phyloP scores from a whole-genome alignment of 2,797 vertebrate genomes.

The Tympanoctomys barrerae region DNA sequence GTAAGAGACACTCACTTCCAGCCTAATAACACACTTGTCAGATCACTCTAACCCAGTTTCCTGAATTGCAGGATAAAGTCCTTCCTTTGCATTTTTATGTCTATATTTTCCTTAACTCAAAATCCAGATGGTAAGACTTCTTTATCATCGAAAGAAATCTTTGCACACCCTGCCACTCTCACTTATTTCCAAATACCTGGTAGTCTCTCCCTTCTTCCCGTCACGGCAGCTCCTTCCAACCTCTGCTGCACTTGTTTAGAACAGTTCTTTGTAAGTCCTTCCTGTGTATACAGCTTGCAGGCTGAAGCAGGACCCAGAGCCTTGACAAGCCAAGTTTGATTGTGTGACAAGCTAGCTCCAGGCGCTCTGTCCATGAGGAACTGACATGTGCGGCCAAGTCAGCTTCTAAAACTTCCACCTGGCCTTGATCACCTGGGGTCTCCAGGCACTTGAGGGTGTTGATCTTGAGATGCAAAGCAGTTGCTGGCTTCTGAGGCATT shows the following conservation, averaged over 20 bases:
- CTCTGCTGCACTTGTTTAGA: background rate
- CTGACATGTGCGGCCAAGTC: background rate
- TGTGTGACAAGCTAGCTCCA: background rate
- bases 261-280: background rate
- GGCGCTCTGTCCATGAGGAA: background rate
- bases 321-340: background rate
- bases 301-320: background rate
- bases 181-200: background rate
- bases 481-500: background rate
- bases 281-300: background rate
- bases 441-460: constrained; percentile 41
- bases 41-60: background rate
- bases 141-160: background rate
- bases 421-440: constrained; percentile 28
- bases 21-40: background rate
- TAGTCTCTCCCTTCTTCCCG: background rate
- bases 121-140: background rate
- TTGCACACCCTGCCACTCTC: rapidly evolving
- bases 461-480: constrained; percentile 58
- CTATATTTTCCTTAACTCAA: background rate
- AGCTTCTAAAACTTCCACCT: constrained; percentile 49
- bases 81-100: background rate
- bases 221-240: background rate
- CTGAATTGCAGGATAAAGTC: background rate
- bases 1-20: background rate